phyloP scores from a whole-genome alignment of 2,797 vertebrate species.

The Pseudochirops corinnae region DNA sequence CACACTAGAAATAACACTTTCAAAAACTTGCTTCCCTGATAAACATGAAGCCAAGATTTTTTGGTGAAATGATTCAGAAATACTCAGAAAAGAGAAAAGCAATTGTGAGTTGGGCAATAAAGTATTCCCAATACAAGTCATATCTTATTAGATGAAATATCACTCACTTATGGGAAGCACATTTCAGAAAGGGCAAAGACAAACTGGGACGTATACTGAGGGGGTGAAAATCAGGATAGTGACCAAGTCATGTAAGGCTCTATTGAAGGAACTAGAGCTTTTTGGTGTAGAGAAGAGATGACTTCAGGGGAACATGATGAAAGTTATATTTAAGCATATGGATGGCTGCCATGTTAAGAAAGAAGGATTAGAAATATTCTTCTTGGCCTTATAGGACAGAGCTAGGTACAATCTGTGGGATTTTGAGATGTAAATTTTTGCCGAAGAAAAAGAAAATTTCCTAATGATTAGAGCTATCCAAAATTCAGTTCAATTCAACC shows the following conservation, averaged over 20 bases:
- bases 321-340: background rate
- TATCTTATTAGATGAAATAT: background rate
- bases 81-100: background rate
- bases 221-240: background rate
- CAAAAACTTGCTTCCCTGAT: background rate
- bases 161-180: background rate
- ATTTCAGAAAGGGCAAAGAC: background rate
- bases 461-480: background rate
- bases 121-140: background rate
- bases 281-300: background rate
- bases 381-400: background rate
- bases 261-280: background rate
- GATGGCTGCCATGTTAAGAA: background rate
- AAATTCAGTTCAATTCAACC: background rate
- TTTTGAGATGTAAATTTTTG: background rate
- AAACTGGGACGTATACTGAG: background rate
- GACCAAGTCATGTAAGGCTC: background rate
- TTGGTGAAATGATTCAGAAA: slow-evolving; percentile 2
- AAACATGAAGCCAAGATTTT: slow-evolving; percentile 5
- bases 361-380: background rate
- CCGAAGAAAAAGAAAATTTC: background rate
- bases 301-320: background rate
- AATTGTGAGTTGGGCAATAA: background rate
- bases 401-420: background rate
- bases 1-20: slow-evolving; percentile 11